phyloP scores from a whole-genome alignment of 2,113 vertebrate species.

The Nestor notabilis region DNA sequence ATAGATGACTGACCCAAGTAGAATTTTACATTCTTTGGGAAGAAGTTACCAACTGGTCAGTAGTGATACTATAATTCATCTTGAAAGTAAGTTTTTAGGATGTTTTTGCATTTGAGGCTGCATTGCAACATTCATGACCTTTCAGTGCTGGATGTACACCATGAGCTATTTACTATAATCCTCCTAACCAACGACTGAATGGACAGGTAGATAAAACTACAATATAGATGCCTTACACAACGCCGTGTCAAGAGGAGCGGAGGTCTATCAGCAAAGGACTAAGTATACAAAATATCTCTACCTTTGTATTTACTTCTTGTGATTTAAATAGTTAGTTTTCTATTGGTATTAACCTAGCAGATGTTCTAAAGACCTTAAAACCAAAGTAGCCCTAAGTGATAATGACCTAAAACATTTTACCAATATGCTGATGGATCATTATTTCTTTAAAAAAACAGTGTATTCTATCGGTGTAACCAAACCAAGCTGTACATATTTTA shows the following conservation, averaged over 20 bases:
- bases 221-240: background rate
- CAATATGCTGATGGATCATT: background rate
- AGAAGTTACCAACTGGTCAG: background rate
- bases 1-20: background rate
- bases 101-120: background rate
- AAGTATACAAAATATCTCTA: background rate
- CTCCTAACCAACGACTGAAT: accelerated
- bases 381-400: background rate
- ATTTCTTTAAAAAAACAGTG: conserved; percentile 1
- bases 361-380: background rate
- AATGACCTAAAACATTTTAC: background rate
- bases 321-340: background rate
- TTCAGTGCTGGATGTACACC: background rate
- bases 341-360: background rate
- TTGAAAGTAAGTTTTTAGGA: background rate
- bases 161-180: background rate
- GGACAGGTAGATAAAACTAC: background rate
- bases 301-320: background rate
- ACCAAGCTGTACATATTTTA: conserved; percentile 11
- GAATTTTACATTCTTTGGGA: background rate
- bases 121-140: background rate
- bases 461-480: background rate
- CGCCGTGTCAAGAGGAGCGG: accelerated
- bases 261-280: background rate
- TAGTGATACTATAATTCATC: background rate